A percentile compares a stretch with the other conserved stretches of the same genome.
These are phyloP conservation scores for Galleria mellonella DNA, from an alignment of 1,140 invertebrate species.

Conservation along the genomic window DNA sequence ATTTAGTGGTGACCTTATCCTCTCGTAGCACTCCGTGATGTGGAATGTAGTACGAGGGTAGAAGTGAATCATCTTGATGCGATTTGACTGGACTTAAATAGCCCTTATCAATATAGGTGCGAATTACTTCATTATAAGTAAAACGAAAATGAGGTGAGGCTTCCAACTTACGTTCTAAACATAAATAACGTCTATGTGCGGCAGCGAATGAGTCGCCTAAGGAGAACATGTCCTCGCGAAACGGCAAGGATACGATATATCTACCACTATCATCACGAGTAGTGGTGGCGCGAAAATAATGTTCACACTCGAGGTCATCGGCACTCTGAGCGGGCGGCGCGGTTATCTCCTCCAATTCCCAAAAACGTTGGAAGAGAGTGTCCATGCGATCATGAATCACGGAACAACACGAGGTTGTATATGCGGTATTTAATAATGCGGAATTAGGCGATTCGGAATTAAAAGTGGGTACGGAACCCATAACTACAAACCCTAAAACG, in stretches of 20 bases:
- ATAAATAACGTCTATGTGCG: conserved; percentile 6
- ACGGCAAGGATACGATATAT: conserved; percentile 11
- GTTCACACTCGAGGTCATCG: conserved; percentile 8
- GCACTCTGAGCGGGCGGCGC: background rate
- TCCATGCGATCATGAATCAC: background rate
- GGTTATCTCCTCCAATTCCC: conserved; percentile 8
- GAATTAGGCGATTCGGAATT: background rate
- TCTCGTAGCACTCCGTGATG: no score
- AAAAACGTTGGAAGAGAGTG: conserved; percentile 9
- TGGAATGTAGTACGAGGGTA: no score
- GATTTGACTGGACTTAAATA: no score
- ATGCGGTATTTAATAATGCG: no score
- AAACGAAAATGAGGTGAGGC: background rate
- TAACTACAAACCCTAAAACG: conserved; percentile 12
- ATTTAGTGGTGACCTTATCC: no score
- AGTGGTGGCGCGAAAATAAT: background rate
- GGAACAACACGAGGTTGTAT: no score
- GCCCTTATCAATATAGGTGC: conserved; percentile 5
- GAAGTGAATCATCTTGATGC: no score
- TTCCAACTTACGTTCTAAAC: conserved; percentile 7
- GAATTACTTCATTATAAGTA: conserved; percentile 2
- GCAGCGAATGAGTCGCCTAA: conserved; percentile 6
- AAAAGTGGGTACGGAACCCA: conserved; percentile 7
- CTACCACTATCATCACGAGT: conserved; percentile 6
- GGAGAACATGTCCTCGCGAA: conserved; percentile 2